Percentiles rank a stretch among this genome's conserved stretches.
These are phyloP conservation scores for Laupala kohalensis DNA, from an alignment of 1,140 invertebrate species.

Conservation along the genomic window DNA sequence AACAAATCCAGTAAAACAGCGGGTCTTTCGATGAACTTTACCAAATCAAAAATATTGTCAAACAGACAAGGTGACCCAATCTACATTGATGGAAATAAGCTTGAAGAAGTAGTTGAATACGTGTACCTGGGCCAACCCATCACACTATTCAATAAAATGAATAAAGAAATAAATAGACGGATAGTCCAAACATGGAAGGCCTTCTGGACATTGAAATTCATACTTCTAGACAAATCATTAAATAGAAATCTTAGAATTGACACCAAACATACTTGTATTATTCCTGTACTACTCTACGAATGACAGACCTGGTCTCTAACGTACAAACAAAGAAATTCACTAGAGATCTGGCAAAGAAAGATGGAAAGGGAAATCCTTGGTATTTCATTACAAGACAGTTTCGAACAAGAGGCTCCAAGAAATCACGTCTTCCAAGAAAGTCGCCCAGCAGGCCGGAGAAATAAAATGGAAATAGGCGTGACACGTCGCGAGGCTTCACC, in stretches of 20 bases:
- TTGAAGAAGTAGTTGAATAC: background rate
- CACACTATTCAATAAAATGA: background rate
- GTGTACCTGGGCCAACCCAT: background rate
- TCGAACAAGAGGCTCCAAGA: background rate
- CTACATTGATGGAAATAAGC: background rate
- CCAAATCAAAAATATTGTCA: background rate
- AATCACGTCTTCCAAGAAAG: background rate
- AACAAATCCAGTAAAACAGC: background rate
- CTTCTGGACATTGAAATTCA: background rate
- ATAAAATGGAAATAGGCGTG: background rate
- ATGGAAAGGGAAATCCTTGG: background rate
- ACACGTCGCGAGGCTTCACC: background rate
- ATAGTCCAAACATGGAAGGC: background rate
- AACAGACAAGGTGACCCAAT: background rate
- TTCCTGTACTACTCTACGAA: background rate
- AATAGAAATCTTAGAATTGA: background rate
- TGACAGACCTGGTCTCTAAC: background rate
- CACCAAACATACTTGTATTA: background rate
- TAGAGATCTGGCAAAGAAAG: background rate
- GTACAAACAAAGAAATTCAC: background rate
- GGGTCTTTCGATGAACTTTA: background rate
- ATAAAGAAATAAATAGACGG: background rate
- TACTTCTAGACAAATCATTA: background rate
- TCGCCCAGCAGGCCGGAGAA: background rate
- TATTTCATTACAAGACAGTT: background rate